phyloP scores from a whole-genome alignment of 2,797 vertebrate genomes.

The Anabacerthia variegaticeps region DNA sequence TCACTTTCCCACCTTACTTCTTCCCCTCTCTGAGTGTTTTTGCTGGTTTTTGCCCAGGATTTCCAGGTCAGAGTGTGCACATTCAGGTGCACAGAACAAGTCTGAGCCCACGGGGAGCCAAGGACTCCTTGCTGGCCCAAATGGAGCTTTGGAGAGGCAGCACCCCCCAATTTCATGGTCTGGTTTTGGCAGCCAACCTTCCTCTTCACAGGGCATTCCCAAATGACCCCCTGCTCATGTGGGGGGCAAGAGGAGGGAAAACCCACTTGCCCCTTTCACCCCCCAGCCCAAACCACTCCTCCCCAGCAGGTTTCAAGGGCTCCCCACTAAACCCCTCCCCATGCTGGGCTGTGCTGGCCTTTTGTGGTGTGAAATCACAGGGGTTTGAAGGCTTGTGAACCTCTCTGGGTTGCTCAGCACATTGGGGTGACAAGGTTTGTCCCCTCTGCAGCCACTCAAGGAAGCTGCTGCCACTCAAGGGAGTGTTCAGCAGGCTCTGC shows the following conservation, averaged over 20 bases:
- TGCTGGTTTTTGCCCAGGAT: background rate
- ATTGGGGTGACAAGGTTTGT: too few relatives aligned
- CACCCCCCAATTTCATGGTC: fast-evolving
- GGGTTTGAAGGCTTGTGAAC: background rate
- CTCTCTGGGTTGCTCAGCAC: background rate
- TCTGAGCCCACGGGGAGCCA: background rate
- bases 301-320: too few relatives aligned
- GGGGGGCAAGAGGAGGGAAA: background rate
- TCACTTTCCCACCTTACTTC: background rate
- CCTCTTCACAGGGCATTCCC: background rate
- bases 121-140: background rate
- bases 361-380: background rate
- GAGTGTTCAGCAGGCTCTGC: background rate
- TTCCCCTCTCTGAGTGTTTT: background rate
- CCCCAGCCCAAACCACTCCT: background rate
- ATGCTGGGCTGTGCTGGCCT: background rate
- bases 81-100: background rate
- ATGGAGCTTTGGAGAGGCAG: background rate
- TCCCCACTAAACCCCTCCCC: too few relatives aligned
- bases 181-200: background rate
- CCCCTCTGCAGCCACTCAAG: background rate
- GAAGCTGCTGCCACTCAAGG: background rate
- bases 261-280: background rate
- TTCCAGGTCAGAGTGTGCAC: background rate
- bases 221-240: background rate